These are phyloP conservation scores for Neria commutata DNA, from an alignment of 2,888 invertebrate species.

Conservation along the genomic window DNA sequence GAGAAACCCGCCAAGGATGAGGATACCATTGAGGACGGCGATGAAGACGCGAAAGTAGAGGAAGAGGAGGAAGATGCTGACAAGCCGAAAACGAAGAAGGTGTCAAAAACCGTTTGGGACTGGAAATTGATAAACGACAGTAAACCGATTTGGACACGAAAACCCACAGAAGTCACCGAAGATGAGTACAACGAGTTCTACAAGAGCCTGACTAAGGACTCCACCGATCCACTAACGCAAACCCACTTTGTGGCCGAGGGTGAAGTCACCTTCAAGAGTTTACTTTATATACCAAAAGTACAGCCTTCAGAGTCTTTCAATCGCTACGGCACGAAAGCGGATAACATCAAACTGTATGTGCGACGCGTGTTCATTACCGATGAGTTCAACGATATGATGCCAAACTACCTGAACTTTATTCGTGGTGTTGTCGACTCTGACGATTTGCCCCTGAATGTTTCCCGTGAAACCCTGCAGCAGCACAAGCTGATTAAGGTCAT, in stretches of 20 bases:
- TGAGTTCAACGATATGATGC: constrained; percentile 99
- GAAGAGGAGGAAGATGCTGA: constrained; percentile 70
- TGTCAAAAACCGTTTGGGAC: constrained; percentile 96
- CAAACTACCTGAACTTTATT: constrained; percentile 94
- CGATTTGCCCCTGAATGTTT: constrained; percentile 97
- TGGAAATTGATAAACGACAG: constrained; percentile 96
- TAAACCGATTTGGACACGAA: constrained; percentile 99
- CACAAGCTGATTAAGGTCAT: constrained; percentile 99
- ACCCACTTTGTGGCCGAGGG: constrained; percentile 97
- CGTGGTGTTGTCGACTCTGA: constrained; percentile 98
- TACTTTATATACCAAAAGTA: constrained; percentile 89
- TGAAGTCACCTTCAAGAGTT: constrained; percentile 97
- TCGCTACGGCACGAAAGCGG: constrained; percentile 91
- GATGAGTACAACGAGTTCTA: constrained; percentile 96
- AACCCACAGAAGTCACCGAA: constrained; percentile 81
- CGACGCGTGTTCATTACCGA: constrained; percentile 99
- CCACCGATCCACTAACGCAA: constrained; percentile 80
- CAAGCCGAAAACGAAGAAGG: constrained; percentile 82
- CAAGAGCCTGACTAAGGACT: constrained; percentile 91
- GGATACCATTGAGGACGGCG: constrained; percentile 53
- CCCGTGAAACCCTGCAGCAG: constrained; percentile 97
- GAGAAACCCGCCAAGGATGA: constrained; percentile 63
- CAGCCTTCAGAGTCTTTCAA: constrained; percentile 95
- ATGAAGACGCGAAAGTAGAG: constrained; percentile 68
- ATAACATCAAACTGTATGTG: constrained; percentile 96